Percentiles rank a stretch among this genome's conserved stretches.
These are phyloP conservation scores for Archips crataeganus DNA, from an alignment of 2,888 invertebrate species.

Conservation along the genomic window DNA sequence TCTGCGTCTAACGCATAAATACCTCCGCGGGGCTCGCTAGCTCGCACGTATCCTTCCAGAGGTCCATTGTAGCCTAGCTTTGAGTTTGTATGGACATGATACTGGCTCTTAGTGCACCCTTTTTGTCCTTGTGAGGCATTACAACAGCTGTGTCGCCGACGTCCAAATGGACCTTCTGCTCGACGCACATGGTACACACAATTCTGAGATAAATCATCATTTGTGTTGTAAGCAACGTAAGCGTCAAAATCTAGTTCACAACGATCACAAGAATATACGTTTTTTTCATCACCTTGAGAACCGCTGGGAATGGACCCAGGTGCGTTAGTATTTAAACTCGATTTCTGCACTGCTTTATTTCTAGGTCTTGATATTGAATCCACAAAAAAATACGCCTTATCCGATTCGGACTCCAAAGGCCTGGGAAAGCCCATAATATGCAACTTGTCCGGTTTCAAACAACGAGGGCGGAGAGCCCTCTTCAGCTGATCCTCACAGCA, in stretches of 20 bases:
- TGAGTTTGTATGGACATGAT: not conserved
- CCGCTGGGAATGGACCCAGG: no score
- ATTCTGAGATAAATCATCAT: not conserved
- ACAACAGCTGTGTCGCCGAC: not conserved
- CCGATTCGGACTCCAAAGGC: not conserved
- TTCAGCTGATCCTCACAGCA: not conserved
- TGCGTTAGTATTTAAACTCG: no score
- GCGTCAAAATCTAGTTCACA: not conserved
- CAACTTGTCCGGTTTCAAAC: not conserved
- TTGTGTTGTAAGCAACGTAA: no score
- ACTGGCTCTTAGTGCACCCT: not conserved
- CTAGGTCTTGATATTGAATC: not conserved
- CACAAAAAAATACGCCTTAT: not conserved
- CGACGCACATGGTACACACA: not conserved
- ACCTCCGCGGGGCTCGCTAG: not conserved
- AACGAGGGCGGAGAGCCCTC: not conserved
- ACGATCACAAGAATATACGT: not conserved
- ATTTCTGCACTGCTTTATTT: no score
- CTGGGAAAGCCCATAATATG: not conserved
- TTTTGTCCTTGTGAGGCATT: not conserved
- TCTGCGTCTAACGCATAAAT: not conserved
- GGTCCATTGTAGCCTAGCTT: not conserved
- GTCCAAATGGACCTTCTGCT: no score
- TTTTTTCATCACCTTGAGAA: no score
- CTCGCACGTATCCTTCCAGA: not conserved